These are phyloP conservation scores for Anoplius nigerrimus DNA, from an alignment of 2,888 invertebrate species.

Conservation along the genomic window DNA sequence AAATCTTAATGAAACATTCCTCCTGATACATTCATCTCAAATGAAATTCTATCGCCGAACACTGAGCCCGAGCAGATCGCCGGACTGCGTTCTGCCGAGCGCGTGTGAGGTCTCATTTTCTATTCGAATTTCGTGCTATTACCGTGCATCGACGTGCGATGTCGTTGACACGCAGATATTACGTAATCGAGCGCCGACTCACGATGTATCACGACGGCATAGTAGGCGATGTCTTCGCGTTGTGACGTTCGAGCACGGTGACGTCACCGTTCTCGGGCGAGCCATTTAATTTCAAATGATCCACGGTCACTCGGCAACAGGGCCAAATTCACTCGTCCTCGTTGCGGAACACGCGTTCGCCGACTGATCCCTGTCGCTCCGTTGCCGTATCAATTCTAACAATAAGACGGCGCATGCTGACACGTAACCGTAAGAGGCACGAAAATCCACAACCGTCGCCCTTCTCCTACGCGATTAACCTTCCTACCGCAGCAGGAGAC, in stretches of 20 bases:
- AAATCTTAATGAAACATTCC: no score
- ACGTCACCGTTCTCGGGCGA: conserved; percentile 51
- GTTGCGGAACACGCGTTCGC: conserved; percentile 4
- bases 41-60: no score
- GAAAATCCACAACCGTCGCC: no score
- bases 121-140: no score
- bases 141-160: conserved; percentile 1
- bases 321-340: conserved; percentile 12
- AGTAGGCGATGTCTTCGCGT: conserved; percentile 34
- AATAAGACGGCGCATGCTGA: no score
- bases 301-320: conserved; percentile 23
- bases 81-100: neutral
- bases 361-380: conserved; percentile 16
- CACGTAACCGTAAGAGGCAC: no score
- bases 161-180: conserved; percentile 23
- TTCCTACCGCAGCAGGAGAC: no score
- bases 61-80: no score
- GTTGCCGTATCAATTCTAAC: neutral
- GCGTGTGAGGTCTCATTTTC: neutral
- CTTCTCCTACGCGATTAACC: no score
- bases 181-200: conserved; percentile 32
- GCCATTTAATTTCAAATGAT: conserved; percentile 54
- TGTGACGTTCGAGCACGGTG: conserved; percentile 48
- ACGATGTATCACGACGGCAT: conserved; percentile 34
- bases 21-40: no score